phyloP scores from a whole-genome alignment of 2,888 invertebrate species.

The Tipula helvola region DNA sequence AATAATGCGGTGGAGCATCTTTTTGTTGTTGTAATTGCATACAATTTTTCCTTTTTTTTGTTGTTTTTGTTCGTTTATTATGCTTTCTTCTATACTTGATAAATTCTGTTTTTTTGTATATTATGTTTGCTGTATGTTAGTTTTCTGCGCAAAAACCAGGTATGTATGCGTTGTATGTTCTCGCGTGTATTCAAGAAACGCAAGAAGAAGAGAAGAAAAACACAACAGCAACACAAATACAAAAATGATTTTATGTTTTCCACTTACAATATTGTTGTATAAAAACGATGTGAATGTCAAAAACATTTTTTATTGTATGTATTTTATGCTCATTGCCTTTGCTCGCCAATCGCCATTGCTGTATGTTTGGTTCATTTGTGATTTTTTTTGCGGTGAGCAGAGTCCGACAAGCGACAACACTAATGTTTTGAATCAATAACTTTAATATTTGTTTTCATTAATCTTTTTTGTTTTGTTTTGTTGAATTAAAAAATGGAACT shows the following conservation, averaged over 20 bases:
- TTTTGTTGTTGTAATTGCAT: not conserved
- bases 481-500: not conserved
- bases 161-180: not conserved
- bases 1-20: not conserved
- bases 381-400: not conserved
- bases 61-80: not conserved
- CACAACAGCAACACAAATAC: not conserved
- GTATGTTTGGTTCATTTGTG: not conserved
- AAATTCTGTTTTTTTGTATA: not conserved
- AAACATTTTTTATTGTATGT: not conserved
- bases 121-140: not conserved
- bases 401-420: not conserved
- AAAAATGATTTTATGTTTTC: not conserved
- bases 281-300: not conserved
- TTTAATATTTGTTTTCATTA: not conserved
- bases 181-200: not conserved
- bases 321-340: not conserved
- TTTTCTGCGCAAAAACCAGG: constrained; percentile 7
- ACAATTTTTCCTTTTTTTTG: not conserved
- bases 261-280: not conserved
- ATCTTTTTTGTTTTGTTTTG: not conserved
- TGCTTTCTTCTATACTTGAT: not conserved
- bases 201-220: not conserved
- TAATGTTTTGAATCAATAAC: not conserved
- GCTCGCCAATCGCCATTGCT: not conserved